These are phyloP conservation scores for Neogale vison DNA, from an alignment of 2,113 vertebrate species.

Conservation along the genomic window DNA sequence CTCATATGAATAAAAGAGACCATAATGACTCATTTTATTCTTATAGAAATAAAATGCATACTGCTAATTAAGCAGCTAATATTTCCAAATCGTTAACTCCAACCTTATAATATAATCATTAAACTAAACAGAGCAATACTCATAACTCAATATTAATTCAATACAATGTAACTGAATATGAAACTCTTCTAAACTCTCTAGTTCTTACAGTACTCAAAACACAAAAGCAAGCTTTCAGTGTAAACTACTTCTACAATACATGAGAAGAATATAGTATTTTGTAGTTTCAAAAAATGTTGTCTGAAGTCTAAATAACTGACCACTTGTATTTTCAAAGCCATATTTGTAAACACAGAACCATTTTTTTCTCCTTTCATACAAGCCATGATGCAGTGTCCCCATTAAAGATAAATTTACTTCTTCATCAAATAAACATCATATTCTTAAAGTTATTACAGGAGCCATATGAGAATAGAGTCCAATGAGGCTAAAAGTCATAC, in stretches of 20 bases:
- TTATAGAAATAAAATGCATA: conserved; percentile 47
- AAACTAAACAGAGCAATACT: conserved; percentile 63
- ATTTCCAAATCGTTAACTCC: conserved; percentile 63
- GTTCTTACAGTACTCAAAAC: conserved; percentile 32
- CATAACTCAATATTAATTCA: conserved; percentile 60
- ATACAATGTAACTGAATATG: conserved; percentile 52
- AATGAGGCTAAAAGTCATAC: neutral
- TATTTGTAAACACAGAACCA: conserved; percentile 2
- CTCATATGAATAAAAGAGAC: conserved; percentile 22
- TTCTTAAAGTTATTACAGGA: neutral
- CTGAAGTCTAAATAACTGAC: conserved; percentile 22
- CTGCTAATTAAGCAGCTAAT: conserved; percentile 54
- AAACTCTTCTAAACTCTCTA: conserved; percentile 46
- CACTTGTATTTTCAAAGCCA: conserved; percentile 7
- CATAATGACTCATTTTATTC: conserved; percentile 55
- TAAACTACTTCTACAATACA: neutral
- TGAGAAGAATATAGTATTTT: neutral
- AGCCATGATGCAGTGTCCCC: neutral
- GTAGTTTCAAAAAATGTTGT: neutral
- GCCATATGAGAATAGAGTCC: neutral
- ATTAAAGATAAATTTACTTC: neutral
- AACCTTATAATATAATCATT: conserved; percentile 50
- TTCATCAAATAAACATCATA: neutral
- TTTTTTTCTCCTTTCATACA: conserved; percentile 21
- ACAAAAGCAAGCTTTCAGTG: conserved; percentile 29